Evolutionary conservation across 2,797 vertebrate species (phyloP).

Genomic region (Xyrichtys novacula): DNA sequence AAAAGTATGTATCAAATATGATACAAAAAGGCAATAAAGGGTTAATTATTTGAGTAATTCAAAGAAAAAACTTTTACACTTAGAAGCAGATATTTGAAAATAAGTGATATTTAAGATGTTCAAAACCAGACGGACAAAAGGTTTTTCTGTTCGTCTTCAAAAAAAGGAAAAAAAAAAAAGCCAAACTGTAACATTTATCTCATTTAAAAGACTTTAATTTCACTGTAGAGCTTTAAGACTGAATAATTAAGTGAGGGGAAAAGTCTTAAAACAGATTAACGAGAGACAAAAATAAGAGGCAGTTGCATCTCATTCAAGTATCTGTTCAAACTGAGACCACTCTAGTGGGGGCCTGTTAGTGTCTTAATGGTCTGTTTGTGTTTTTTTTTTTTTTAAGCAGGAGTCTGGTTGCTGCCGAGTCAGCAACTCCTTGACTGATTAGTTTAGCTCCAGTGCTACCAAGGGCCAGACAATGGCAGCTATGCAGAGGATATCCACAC

Average conservation of each 20-base stretch:
- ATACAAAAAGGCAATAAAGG: too few species aligned
- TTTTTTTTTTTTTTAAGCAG: conserved; percentile 55
- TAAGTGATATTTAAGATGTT: too few species aligned
- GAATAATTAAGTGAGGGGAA: background rate
- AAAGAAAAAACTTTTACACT: too few species aligned
- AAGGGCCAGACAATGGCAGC: conserved; percentile 65
- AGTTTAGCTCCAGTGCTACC: conserved; percentile 69
- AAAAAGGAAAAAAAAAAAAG: background rate
- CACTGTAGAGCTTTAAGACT: background rate
- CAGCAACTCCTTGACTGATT: conserved; percentile 79
- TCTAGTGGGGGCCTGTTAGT: conserved; percentile 60
- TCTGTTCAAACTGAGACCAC: conserved; percentile 21
- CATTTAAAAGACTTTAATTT: background rate
- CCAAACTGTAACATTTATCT: background rate
- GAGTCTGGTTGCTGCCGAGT: conserved; percentile 63
- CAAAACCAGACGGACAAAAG: too few species aligned
- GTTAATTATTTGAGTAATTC: too few species aligned
- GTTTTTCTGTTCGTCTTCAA: too few species aligned
- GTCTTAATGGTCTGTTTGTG: conserved; percentile 66
- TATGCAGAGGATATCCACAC: conserved; percentile 66
- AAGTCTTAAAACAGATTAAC: too few species aligned
- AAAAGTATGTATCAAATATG: too few species aligned
- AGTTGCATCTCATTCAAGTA: too few species aligned
- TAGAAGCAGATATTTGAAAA: too few species aligned
- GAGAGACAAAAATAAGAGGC: too few species aligned